Evolutionary conservation across 1,140 invertebrate species (phyloP).

Genomic region (Drosophila subobscura): DNA sequence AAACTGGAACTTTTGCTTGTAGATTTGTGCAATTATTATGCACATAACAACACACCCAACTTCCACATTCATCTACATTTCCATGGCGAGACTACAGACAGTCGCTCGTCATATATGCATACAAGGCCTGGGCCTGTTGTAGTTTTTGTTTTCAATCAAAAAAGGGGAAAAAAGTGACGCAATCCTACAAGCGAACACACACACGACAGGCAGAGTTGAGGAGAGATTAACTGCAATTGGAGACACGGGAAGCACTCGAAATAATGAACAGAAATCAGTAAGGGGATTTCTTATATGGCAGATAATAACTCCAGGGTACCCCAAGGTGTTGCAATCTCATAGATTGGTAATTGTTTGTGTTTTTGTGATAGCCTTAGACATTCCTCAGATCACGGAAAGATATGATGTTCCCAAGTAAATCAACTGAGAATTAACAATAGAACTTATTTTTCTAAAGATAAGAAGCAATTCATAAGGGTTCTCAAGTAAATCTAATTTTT

Average conservation of each 20-base stretch:
- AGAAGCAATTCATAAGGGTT: too few relatives aligned
- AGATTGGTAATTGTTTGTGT: slow-evolving; percentile 1
- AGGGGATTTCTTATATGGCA: slow-evolving; percentile 14
- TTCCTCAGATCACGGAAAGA: too few relatives aligned
- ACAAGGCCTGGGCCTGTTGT: slow-evolving; percentile 26
- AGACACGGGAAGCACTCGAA: slow-evolving; percentile 46
- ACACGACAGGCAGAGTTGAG: neutral
- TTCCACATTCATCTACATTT: slow-evolving; percentile 9
- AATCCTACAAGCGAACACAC: slow-evolving; percentile 27
- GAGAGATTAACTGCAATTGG: slow-evolving; percentile 39
- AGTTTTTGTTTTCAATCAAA: slow-evolving; percentile 35
- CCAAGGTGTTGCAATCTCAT: slow-evolving; percentile 14
- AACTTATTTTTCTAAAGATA: too few relatives aligned
- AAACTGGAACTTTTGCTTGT: slow-evolving; percentile 44
- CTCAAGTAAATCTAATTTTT: too few relatives aligned
- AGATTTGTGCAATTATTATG: slow-evolving; percentile 46
- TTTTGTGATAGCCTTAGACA: too few relatives aligned
- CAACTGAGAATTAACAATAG: too few relatives aligned
- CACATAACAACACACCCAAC: slow-evolving; percentile 6
- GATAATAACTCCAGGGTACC: slow-evolving; percentile 10
- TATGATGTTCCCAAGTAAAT: too few relatives aligned
- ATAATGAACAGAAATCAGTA: slow-evolving; percentile 40
- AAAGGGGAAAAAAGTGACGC: slow-evolving; percentile 40
- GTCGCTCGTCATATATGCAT: slow-evolving; percentile 33
- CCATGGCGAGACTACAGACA: too few relatives aligned